Percentiles rank a stretch among this genome's conserved stretches.
phyloP scores from a whole-genome alignment of 2,888 invertebrate genomes.

The Drosophila buzzatii region DNA sequence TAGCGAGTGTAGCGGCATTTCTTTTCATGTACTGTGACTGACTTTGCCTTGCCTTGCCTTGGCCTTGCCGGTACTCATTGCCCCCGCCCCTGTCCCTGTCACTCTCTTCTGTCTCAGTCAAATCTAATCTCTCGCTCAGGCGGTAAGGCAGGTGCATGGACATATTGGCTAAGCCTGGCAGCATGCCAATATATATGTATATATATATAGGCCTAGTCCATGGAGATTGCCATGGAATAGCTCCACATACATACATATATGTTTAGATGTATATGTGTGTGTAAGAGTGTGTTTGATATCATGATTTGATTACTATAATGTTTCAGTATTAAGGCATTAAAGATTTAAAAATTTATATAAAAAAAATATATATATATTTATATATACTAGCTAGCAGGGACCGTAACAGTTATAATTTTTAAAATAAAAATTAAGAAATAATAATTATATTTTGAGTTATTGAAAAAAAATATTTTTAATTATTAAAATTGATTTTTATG shows the following conservation, averaged over 20 bases:
- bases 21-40: conserved; percentile 50
- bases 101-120: not conserved
- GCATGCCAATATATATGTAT: conserved; percentile 35
- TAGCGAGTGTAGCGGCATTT: conserved; percentile 61
- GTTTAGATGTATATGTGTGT: not conserved
- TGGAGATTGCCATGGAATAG: not conserved
- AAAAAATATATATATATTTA: too few relatives aligned
- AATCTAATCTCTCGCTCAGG: conserved; percentile 4
- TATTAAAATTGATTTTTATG: too few relatives aligned
- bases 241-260: not conserved
- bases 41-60: conserved; percentile 29
- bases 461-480: too few relatives aligned
- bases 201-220: conserved; percentile 2
- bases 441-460: too few relatives aligned
- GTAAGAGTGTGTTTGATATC: conserved; percentile 1
- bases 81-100: not conserved
- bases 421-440: too few relatives aligned
- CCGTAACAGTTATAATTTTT: too few relatives aligned
- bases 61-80: conserved; percentile 44
- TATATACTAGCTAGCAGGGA: too few relatives aligned
- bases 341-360: too few relatives aligned
- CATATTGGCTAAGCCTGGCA: conserved; percentile 44
- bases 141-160: conserved; percentile 27
- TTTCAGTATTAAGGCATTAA: conserved; percentile 7
- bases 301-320: conserved; percentile 19